Evolutionary conservation across 1,140 invertebrate genomes (phyloP).

Genomic region (Macrocentrus cingulum): DNA sequence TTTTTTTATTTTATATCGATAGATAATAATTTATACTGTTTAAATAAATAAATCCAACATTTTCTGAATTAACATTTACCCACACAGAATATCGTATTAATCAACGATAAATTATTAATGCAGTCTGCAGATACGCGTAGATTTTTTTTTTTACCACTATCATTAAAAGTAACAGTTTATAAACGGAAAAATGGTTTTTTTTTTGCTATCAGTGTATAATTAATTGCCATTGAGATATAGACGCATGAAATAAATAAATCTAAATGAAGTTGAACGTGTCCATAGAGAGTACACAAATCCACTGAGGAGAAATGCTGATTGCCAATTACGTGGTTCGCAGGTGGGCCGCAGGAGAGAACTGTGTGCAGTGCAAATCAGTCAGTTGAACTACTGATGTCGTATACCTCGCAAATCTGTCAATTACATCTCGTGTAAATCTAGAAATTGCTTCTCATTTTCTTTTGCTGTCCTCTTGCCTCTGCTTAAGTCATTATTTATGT

Average conservation of each 20-base stretch:
- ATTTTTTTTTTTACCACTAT: too few relatives aligned
- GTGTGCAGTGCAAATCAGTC: constrained; percentile 16
- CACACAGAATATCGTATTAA: too few relatives aligned
- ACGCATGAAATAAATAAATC: constrained; percentile 5
- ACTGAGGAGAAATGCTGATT: neutral
- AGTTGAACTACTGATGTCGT: constrained; percentile 2
- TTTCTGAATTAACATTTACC: too few relatives aligned
- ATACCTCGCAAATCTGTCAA: constrained; percentile 14
- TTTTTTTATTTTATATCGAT: too few relatives aligned
- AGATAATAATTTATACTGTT: too few relatives aligned
- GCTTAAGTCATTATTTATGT: neutral
- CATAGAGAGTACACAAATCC: constrained; percentile 6
- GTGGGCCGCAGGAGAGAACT: too few relatives aligned
- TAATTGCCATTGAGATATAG: constrained; percentile 12
- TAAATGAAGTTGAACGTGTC: neutral
- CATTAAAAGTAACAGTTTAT: too few relatives aligned
- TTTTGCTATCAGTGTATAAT: constrained; percentile 1
- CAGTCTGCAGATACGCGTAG: too few relatives aligned
- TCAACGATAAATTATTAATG: too few relatives aligned
- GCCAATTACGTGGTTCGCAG: constrained; percentile 15
- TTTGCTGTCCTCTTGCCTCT: neutral
- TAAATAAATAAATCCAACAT: too few relatives aligned
- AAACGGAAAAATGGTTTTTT: constrained; percentile 7
- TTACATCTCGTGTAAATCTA: constrained; percentile 5
- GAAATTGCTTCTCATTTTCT: neutral